A percentile compares a stretch with the other conserved stretches of the same genome.
phyloP scores from a whole-genome alignment of 1,140 invertebrate species.

The Sinonovacula constricta region DNA sequence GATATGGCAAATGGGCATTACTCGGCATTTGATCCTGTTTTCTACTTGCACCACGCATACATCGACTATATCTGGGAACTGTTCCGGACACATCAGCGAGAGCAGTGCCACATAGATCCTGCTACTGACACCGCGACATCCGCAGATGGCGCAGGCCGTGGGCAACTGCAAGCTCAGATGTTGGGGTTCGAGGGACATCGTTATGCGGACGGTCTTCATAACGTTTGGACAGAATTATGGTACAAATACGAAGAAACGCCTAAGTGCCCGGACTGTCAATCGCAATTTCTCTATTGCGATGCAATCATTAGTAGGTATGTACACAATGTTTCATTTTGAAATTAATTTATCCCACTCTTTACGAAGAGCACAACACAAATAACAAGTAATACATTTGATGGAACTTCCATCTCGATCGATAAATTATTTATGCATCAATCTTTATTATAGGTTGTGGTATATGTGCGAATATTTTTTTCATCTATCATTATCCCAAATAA shows the following conservation, averaged over 20 bases:
- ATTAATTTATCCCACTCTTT: too few relatives aligned
- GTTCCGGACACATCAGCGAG: not conserved
- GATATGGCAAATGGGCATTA: not conserved
- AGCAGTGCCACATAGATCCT: not conserved
- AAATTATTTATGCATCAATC: too few relatives aligned
- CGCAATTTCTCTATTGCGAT: not conserved
- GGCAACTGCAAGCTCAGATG: not conserved
- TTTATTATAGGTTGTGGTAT: too few relatives aligned
- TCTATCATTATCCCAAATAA: too few relatives aligned
- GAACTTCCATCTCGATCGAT: too few relatives aligned
- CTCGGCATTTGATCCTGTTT: constrained; percentile 10
- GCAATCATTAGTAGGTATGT: not conserved
- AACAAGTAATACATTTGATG: too few relatives aligned
- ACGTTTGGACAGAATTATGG: constrained; percentile 4
- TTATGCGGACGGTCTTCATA: constrained; percentile 1
- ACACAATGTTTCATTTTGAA: too few relatives aligned
- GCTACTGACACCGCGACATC: not conserved
- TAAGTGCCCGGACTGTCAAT: not conserved
- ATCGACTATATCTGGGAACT: constrained; percentile 5
- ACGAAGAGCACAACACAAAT: too few relatives aligned
- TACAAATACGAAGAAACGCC: not conserved
- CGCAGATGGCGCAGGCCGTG: not conserved
- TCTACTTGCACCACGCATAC: constrained; percentile 16
- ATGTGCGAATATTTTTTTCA: too few relatives aligned
- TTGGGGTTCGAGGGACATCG: not conserved